Evolutionary conservation across 2,113 vertebrate species (phyloP).

Genomic region (Eidolon helvum): DNA sequence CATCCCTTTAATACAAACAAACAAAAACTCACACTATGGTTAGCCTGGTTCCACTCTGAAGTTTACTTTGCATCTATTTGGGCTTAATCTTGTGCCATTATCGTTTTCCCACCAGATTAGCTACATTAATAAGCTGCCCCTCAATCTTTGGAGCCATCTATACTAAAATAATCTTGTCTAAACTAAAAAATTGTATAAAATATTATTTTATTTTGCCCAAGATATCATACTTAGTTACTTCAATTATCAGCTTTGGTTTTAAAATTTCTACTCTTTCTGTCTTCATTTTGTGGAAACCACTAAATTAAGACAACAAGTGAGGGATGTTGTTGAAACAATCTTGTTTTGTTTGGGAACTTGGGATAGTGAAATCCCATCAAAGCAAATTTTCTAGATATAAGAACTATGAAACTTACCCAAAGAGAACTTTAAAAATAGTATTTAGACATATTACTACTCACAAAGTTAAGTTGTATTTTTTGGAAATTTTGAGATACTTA

Average conservation of each 20-base stretch:
- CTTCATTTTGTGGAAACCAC: background rate
- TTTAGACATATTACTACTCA: background rate
- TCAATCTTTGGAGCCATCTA: background rate
- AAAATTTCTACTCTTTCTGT: background rate
- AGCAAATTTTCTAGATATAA: background rate
- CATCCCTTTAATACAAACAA: background rate
- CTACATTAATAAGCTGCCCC: background rate
- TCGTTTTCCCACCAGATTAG: background rate
- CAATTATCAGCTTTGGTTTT: background rate
- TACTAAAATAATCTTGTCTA: background rate
- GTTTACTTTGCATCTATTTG: background rate
- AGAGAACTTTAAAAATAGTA: background rate
- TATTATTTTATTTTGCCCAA: background rate
- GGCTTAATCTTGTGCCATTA: background rate
- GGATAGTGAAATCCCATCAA: background rate
- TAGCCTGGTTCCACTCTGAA: background rate
- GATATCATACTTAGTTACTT: background rate
- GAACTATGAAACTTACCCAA: background rate
- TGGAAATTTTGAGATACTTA: constrained; percentile 9
- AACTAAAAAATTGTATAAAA: background rate
- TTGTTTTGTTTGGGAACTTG: background rate
- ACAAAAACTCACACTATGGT: background rate
- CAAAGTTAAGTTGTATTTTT: background rate
- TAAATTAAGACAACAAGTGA: background rate
- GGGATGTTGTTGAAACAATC: background rate